phyloP scores from a whole-genome alignment of 92 coral and sea anemone species.

The Phenganax marumi region DNA sequence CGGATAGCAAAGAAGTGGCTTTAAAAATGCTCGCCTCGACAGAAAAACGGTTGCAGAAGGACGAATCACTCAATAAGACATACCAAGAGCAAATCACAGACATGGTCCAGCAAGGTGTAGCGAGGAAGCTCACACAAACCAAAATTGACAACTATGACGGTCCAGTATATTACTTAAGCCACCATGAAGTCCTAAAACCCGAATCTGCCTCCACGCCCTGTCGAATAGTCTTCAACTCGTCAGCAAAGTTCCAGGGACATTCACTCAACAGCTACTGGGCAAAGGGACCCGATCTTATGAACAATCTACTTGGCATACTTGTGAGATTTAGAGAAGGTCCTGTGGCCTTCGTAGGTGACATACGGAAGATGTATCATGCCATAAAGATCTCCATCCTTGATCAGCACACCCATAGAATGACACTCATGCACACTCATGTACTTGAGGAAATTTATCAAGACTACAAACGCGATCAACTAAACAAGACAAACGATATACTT shows the following conservation, averaged over 20 bases:
- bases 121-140: conserved; percentile 35
- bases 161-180: conserved; percentile 48
- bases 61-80: not conserved
- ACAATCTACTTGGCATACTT: conserved; percentile 53
- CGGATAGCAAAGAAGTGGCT: conserved; percentile 48
- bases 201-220: conserved; percentile 59
- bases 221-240: conserved; percentile 57
- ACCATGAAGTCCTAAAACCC: conserved; percentile 45
- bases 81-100: conserved; percentile 45
- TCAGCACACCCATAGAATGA: conserved; percentile 58
- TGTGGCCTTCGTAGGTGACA: conserved; percentile 49
- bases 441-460: too few species aligned
- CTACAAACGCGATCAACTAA: too few species aligned
- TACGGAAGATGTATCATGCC: conserved; percentile 49
- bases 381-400: conserved; percentile 42
- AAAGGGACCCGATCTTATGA: conserved; percentile 31
- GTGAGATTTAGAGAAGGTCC: conserved; percentile 44
- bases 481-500: too few species aligned
- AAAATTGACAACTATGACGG: conserved; percentile 36
- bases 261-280: conserved; percentile 45
- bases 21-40: conserved; percentile 38
- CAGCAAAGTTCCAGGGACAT: conserved; percentile 53
- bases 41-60: conserved; percentile 39
- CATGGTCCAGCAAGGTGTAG: conserved; percentile 45
- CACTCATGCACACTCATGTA: too few species aligned